Base-by-base conservation (phyloP, 2,888 invertebrate species). In the Polyploca ridens region DNA sequence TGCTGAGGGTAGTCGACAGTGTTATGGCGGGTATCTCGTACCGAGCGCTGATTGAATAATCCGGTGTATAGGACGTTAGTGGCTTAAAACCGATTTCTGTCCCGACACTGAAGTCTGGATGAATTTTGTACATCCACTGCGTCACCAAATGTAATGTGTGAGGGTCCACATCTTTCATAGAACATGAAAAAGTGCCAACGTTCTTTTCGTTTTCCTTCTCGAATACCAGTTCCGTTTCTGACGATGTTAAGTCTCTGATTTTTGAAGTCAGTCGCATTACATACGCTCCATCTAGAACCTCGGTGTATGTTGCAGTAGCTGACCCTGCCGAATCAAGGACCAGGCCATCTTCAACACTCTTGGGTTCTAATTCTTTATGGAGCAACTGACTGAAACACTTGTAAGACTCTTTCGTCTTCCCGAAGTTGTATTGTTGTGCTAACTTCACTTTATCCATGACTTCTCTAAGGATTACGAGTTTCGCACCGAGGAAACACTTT, bases 391-490 rank as follows among this genome's bases (percentile, higher is more conserved):
- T 75, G 70, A 83, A 92, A 63, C 88, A 87, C 66, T 85, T 88
- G 74, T 91, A 88, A 1, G 85, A 74, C 3, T 93, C 90, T 64
- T 86, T 91, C 0, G 90, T 79, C 68, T 85, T 89, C 3, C 91
- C 91, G 65, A 85, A 92, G 71, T 88, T 91, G 77, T 94, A 94
- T 62, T 92, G 88, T 74, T 94, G 94, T 27, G 89, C 84, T 16
- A 94, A 71, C 68, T 89, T 92, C 46, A 94, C 90, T 66, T 85
- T 91, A 62, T 93, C 87, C 77, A 91, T 75, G 63, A 93, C 77
- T 70, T 91, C 90, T 60, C 93, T 81, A 62, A 89, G 72, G 33
- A 93, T 78, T 10, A 88, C 76, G 16, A 93, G 79, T 72, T 85
- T 90, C 27, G 93, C 88, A 41, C 94, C 94, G 64, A 89, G 82